phyloP scores from a whole-genome alignment of 2,888 invertebrate species.

The Leptura quadrifasciata region DNA sequence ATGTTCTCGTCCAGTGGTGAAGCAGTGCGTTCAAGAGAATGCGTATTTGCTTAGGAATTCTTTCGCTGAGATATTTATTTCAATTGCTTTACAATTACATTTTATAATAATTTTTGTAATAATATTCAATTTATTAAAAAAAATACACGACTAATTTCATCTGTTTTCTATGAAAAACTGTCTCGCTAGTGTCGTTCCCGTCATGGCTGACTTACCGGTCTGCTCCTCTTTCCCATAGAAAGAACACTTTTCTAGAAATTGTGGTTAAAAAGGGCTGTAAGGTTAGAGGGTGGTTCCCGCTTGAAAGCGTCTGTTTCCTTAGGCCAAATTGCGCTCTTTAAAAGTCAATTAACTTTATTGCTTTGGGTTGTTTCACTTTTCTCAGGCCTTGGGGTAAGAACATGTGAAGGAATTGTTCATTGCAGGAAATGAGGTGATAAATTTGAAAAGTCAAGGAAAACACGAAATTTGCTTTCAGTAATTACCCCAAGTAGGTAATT shows the following conservation, averaged over 20 bases:
- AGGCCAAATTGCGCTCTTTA: constrained; percentile 53
- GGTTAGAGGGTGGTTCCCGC: constrained; percentile 36
- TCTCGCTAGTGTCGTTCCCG: background rate
- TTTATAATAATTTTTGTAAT: no score
- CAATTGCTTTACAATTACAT: no score
- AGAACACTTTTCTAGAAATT: constrained; percentile 23
- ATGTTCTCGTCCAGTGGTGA: constrained; percentile 12
- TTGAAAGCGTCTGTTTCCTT: constrained; percentile 46
- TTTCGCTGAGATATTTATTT: no score
- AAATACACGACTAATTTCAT: no score
- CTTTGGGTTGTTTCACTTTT: constrained; percentile 38
- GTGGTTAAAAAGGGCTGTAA: constrained; percentile 37
- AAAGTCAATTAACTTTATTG: constrained; percentile 54
- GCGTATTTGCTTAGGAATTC: background rate
- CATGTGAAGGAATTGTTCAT: constrained; percentile 12
- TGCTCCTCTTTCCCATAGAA: background rate
- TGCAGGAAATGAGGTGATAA: constrained; percentile 9
- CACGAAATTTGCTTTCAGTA: no score
- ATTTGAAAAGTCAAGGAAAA: background rate
- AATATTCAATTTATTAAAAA: no score
- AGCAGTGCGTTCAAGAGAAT: background rate
- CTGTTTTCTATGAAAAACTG: no score
- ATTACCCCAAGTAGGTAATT: no score
- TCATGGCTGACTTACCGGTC: background rate
- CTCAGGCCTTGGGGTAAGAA: background rate